Conservation (phyloP, 2,888 invertebrate genomes). For the Chrysodeixis includens region DNA sequence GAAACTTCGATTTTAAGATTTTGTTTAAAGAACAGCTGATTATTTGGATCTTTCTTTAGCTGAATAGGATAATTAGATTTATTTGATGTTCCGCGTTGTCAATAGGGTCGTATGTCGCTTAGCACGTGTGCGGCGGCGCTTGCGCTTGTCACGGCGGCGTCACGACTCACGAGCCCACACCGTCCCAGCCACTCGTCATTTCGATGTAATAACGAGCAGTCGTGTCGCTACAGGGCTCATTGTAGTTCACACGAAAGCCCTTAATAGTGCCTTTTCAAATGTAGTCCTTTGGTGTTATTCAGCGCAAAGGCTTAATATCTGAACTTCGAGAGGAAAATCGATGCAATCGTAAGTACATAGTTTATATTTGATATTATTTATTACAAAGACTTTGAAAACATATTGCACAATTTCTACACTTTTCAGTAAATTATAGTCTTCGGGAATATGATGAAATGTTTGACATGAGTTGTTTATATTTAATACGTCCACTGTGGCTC, state of each 20-base stretch:
- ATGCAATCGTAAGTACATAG: slow-evolving; percentile 83
- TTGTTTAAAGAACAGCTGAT: not conserved
- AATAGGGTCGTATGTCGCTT: slow-evolving; percentile 33
- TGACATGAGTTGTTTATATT: slow-evolving; percentile 2
- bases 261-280: slow-evolving; percentile 86
- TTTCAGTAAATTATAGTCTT: slow-evolving; percentile 46
- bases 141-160: slow-evolving; percentile 48
- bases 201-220: slow-evolving; percentile 85
- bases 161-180: slow-evolving; percentile 25
- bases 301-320: slow-evolving; percentile 76
- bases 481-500: slow-evolving; percentile 11
- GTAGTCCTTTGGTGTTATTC: slow-evolving; percentile 84
- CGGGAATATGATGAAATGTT: slow-evolving; percentile 25
- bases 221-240: slow-evolving; percentile 85
- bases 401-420: slow-evolving; percentile 72
- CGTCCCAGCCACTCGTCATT: slow-evolving; percentile 72
- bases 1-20: not conserved
- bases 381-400: slow-evolving; percentile 52
- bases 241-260: slow-evolving; percentile 88
- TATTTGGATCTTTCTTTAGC: not conserved
- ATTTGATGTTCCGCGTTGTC: slow-evolving; percentile 11
- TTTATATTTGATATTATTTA: slow-evolving; percentile 32
- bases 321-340: slow-evolving; percentile 84
- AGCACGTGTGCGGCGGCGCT: slow-evolving; percentile 42
- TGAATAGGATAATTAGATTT: not conserved